Evolutionary conservation across 1,140 invertebrate genomes (phyloP), one percentile per base, ranked within the genome.

Genomic region (Pachypsylla venusta): DNA sequence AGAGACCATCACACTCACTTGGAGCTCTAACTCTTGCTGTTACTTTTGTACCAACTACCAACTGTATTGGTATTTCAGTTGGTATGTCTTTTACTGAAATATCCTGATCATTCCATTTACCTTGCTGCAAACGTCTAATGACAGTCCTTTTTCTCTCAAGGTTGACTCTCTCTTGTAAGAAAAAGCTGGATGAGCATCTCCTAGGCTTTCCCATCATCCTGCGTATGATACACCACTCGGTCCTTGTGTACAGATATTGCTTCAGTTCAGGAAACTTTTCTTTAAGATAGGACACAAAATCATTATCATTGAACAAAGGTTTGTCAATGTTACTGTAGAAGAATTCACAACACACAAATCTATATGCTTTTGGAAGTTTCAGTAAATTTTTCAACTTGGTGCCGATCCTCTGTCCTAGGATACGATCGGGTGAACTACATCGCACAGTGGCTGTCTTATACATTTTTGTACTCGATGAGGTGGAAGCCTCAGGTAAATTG

Each of bases 261-360:
- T 89, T 92, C 35, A 99, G 73, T 67, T 91, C 85, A 5, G 96
- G 94, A 76, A 98, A 97, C 4, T 89, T 86, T 72, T 98, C 94
- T 70, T 84, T 86, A 16, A 99, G 73, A 69, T 93, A 96, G 53
- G 92, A 85, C 74, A 87, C 86, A 70, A 98, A 98, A 75, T 98
- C 95, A 75, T 98, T 98, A 67, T 97, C 91, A 54, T 90, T 91
- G 74, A 99, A 98, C 10, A 99, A 74, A 53, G 90, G 85, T 68
- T 87, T 79, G 71, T 98, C 94, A 64, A 98, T 87, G 69, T 96
- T 97, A 65, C 93, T 98, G 70, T 98, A 99, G 75, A 99, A 99
- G 85, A 93, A 98, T 71, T 99, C 96, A 73, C 93, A 97, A 70
- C 92, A 97, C 1, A 98, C 93, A 93, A 93, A 99, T 76, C 94